Percentiles rank a stretch among this genome's conserved stretches.
Evolutionary conservation across 2,888 invertebrate genomes (phyloP).

Genomic region (Drosophila mercatorum): DNA sequence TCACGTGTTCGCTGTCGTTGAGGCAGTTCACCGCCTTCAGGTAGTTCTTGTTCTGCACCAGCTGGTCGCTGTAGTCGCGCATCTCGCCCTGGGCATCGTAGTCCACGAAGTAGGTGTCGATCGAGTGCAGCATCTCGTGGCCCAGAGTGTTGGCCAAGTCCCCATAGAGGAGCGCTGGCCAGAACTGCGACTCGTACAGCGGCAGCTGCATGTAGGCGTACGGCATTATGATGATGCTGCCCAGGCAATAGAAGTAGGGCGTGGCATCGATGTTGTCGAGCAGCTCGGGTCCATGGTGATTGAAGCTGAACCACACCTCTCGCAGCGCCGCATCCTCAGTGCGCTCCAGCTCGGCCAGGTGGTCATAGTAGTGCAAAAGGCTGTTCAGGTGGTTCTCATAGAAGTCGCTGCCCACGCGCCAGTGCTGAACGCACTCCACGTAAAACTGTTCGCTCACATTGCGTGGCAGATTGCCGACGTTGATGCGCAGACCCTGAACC

Average conservation of each 20-base stretch:
- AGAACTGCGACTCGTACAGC: constrained; percentile 72
- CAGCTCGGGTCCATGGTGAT: constrained; percentile 70
- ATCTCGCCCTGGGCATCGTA: constrained; percentile 69
- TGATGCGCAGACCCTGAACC: constrained; percentile 62
- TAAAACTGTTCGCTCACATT: constrained; percentile 63
- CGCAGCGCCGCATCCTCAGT: constrained; percentile 21
- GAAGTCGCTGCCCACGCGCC: constrained; percentile 64
- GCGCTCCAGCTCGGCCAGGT: constrained; percentile 51
- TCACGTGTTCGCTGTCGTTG: constrained; percentile 46
- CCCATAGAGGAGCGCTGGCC: constrained; percentile 77
- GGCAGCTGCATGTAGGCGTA: constrained; percentile 76
- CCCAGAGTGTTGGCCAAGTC: constrained; percentile 79
- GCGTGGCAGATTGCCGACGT: constrained; percentile 76
- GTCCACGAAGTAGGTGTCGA: constrained; percentile 71
- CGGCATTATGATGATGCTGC: constrained; percentile 74
- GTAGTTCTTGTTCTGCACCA: constrained; percentile 54
- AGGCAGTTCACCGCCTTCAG: constrained; percentile 57
- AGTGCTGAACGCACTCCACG: constrained; percentile 42
- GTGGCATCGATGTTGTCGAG: constrained; percentile 75
- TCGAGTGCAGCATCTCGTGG: constrained; percentile 78
- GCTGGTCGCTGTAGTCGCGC: constrained; percentile 57
- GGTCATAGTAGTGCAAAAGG: constrained; percentile 58
- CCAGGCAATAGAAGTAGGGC: constrained; percentile 71
- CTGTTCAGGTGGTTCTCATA: constrained; percentile 74
- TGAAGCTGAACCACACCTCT: constrained; percentile 67